Percentiles rank a stretch among this genome's conserved stretches.
phyloP scores from a whole-genome alignment of 1,140 invertebrate species.

The Drosophila littoralis region DNA sequence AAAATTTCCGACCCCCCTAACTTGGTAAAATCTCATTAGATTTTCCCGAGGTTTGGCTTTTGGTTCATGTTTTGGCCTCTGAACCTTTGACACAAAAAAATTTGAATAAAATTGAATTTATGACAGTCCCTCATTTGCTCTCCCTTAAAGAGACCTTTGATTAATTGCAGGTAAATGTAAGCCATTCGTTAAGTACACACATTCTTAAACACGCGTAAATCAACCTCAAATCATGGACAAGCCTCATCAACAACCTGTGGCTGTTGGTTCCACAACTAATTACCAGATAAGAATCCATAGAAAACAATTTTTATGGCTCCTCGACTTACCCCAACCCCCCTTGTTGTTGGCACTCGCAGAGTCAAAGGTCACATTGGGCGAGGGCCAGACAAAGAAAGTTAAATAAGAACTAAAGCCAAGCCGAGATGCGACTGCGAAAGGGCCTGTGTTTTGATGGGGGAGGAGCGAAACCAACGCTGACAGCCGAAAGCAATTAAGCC shows the following conservation, averaged over 20 bases:
- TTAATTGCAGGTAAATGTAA: too few relatives aligned
- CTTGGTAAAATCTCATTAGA: too few relatives aligned
- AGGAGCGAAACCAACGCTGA: slow-evolving; percentile 14
- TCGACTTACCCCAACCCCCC: slow-evolving; percentile 34
- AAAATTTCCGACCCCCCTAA: too few relatives aligned
- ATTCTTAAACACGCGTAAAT: too few relatives aligned
- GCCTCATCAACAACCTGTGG: slow-evolving; percentile 53
- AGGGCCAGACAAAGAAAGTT: slow-evolving; percentile 5
- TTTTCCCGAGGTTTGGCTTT: too few relatives aligned
- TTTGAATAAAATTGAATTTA: too few relatives aligned
- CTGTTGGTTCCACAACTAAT: slow-evolving; percentile 67
- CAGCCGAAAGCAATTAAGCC: slow-evolving; percentile 52
- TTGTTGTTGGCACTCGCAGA: slow-evolving; percentile 3
- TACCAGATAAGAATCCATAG: slow-evolving; percentile 60
- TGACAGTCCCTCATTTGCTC: too few relatives aligned
- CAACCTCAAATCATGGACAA: not conserved
- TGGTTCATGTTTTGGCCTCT: too few relatives aligned
- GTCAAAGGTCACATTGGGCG: slow-evolving; percentile 53
- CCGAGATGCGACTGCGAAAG: not conserved
- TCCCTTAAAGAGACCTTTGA: too few relatives aligned
- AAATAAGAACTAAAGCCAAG: slow-evolving; percentile 20
- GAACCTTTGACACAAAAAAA: too few relatives aligned
- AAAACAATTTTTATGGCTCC: slow-evolving; percentile 59
- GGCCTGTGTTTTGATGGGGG: slow-evolving; percentile 9
- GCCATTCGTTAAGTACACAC: too few relatives aligned